phyloP scores from a whole-genome alignment of 2,888 invertebrate species.

The Emesis furor region DNA sequence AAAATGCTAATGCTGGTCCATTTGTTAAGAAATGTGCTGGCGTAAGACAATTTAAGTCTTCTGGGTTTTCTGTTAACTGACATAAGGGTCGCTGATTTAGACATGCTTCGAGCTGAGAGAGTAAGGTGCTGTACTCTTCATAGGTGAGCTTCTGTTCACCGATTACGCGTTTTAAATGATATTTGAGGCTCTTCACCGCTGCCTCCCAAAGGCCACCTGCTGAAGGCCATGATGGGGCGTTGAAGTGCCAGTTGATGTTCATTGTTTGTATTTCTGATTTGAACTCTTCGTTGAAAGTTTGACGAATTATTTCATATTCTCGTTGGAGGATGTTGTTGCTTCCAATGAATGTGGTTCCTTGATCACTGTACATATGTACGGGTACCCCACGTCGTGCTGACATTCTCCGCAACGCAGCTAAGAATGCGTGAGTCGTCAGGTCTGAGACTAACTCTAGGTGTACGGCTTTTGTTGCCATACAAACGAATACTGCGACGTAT shows the following conservation, averaged over 20 bases:
- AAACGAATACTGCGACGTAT: no score
- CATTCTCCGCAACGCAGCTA: no score
- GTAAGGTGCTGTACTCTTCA: background rate
- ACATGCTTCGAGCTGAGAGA: background rate
- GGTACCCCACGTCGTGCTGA: constrained; percentile 63
- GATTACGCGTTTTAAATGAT: no score
- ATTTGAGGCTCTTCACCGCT: no score
- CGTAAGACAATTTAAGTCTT: background rate
- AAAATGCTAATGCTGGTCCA: no score
- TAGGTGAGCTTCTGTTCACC: no score
- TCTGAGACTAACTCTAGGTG: no score
- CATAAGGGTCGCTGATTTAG: background rate
- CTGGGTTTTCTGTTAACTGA: background rate
- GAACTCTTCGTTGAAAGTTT: background rate
- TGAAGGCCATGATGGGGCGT: background rate
- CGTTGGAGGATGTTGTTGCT: constrained; percentile 49
- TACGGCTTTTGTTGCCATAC: constrained; percentile 22
- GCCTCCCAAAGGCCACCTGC: no score
- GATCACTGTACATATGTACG: constrained; percentile 59
- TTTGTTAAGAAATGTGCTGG: background rate
- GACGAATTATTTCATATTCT: constrained; percentile 19
- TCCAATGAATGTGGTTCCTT: constrained; percentile 68
- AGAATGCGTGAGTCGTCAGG: no score
- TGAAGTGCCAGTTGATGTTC: background rate
- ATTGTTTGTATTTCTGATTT: background rate